Base-by-base conservation (phyloP, 2,113 vertebrate species). In the Phoenicopterus ruber region DNA sequence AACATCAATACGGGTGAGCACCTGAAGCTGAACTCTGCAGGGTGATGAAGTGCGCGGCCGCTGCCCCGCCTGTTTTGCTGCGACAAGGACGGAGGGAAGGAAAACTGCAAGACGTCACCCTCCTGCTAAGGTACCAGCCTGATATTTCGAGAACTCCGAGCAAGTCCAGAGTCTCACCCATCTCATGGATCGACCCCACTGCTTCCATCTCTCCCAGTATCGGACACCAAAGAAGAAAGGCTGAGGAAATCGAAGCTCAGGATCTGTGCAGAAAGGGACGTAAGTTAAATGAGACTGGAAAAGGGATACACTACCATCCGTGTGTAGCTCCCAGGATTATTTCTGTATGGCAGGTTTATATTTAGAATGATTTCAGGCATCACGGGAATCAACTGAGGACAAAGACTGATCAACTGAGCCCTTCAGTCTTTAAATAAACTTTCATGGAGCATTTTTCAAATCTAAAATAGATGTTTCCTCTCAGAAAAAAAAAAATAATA, bases 361-460 rank as follows among this genome's bases (percentile, higher is more conserved):
- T 96, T 93, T 91, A 84, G 80, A 94, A 71, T 47, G 0, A 50
- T 88, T 91, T 89, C 34, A 74, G 57, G 77, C 59, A 94, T 79
- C 76, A 78, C 47, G 55, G 46, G 81, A 87, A 92, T 54, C 50
- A 80, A 3, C 50, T 82, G 55, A 94, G 34, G 87, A 77, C 63
- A 81, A 49, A 94, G 80, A 49, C 62, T 79, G 29, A 81, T 79
- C 20, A 90, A 38, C 67, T 38, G 69, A 87, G 57, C 57, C 24
- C 18, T 79, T 73, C 20, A 21, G 72, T 86, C 72, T 95, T 88
- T 61, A 93, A 76, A 71, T 57, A 81, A 88, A 66, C 46, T 62
- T 86, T 44, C 38, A 62, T 6, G 42, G 13, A 72, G 24, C 11
- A 36, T 55, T 89, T 94, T 82, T 79, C 80, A 82, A 61, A 79